These are phyloP conservation scores for Phallusia fumigata DNA, from an alignment of 23 tunicate species.

Conservation along the genomic window DNA sequence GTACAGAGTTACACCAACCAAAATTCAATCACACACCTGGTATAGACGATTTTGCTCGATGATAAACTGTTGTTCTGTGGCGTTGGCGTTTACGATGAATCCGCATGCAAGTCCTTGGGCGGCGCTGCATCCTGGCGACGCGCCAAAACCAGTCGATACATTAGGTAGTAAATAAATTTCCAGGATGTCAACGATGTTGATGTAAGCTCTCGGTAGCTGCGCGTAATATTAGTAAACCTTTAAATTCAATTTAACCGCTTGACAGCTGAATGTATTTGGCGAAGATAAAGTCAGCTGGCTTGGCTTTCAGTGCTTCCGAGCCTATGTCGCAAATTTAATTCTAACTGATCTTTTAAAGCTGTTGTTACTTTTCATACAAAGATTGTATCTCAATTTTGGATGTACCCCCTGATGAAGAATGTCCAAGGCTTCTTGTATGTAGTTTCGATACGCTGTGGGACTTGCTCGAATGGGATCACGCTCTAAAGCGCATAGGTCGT, in stretches of 20 bases:
- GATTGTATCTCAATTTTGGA: too few species aligned
- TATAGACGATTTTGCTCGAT: constrained; percentile 33
- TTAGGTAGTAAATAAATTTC: constrained; percentile 65
- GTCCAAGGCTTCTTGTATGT: constrained; percentile 69
- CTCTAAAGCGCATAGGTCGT: constrained; percentile 77
- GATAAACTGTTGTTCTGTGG: constrained; percentile 19
- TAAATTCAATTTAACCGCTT: background rate
- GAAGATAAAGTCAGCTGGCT: too few species aligned
- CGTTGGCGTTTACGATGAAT: constrained; percentile 33
- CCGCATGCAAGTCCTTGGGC: constrained; percentile 32
- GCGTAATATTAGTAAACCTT: background rate
- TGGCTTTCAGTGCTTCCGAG: too few species aligned
- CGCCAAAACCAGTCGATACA: constrained; percentile 52
- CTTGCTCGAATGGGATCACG: constrained; percentile 26
- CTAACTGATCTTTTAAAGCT: too few species aligned
- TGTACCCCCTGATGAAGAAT: constrained; percentile 64
- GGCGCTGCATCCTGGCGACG: constrained; percentile 31
- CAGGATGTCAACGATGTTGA: constrained; percentile 62
- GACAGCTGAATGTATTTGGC: too few species aligned
- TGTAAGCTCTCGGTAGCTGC: constrained; percentile 60
- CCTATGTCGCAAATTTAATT: too few species aligned
- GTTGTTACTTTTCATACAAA: too few species aligned
- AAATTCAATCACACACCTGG: constrained; percentile 44
- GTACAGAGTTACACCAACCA: too few species aligned
- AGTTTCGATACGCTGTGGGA: constrained; percentile 61